phyloP scores from a whole-genome alignment of 1,140 invertebrate genomes.

The Trinorchestia longiramus region DNA sequence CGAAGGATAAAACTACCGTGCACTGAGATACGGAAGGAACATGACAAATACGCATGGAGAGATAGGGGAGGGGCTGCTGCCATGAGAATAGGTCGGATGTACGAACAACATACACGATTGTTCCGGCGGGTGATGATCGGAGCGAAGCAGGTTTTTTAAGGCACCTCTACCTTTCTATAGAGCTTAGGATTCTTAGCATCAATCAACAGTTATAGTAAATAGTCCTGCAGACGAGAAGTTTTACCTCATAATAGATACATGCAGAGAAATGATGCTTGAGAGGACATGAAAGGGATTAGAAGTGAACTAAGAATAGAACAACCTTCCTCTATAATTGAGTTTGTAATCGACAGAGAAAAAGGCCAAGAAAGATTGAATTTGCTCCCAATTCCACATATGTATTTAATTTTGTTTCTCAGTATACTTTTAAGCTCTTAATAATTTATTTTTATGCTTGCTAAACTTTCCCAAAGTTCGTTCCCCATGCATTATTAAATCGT shows the following conservation, averaged over 20 bases:
- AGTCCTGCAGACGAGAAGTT: not conserved
- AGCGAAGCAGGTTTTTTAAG: not conserved
- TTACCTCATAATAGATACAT: not conserved
- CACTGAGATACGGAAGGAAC: not conserved
- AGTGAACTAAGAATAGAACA: not conserved
- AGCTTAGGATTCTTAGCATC: not conserved
- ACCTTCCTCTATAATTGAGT: not conserved
- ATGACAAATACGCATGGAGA: not conserved
- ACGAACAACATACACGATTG: not conserved
- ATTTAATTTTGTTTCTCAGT: not conserved
- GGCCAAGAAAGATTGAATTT: not conserved
- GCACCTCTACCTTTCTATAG: not conserved
- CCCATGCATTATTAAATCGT: not conserved
- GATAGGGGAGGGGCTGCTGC: not conserved
- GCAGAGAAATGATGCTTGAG: not conserved
- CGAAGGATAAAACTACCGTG: not conserved
- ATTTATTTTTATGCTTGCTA: not conserved
- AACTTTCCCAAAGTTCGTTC: not conserved
- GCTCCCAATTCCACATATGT: not conserved
- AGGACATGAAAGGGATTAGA: not conserved
- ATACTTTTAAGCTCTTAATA: not conserved
- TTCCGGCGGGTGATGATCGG: not conserved
- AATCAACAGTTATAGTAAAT: not conserved
- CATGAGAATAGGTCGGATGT: not conserved
- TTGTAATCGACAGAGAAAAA: not conserved